phyloP scores from a whole-genome alignment of 1,140 invertebrate genomes.

The Ceratosolen solmsi region DNA sequence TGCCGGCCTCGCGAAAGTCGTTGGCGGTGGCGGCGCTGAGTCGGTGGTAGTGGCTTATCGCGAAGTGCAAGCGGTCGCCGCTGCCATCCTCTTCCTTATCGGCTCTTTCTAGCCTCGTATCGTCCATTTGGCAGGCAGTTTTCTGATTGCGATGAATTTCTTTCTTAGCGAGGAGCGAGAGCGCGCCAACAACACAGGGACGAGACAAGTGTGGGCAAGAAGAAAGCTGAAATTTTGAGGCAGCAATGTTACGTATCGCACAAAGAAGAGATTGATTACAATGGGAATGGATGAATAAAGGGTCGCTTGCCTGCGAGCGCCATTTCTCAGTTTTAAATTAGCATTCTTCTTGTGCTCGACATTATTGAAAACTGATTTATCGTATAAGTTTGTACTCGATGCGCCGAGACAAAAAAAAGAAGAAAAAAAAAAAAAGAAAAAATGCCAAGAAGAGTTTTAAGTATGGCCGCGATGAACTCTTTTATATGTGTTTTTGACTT shows the following conservation, averaged over 20 bases:
- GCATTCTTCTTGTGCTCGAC: background rate
- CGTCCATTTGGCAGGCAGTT: conserved; percentile 55
- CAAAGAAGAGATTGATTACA: conserved; percentile 35
- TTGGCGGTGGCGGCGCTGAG: background rate
- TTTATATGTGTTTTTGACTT: too few relatives aligned
- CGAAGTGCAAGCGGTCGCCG: conserved; percentile 67
- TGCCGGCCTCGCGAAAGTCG: background rate
- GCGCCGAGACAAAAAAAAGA: too few relatives aligned
- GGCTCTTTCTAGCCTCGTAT: background rate
- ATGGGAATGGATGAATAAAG: background rate
- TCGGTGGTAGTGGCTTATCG: conserved; percentile 63
- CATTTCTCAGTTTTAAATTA: background rate
- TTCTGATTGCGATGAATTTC: conserved; percentile 61
- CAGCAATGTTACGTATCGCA: background rate
- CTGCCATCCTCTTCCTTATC: conserved; percentile 59
- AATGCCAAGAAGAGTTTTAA: too few relatives aligned
- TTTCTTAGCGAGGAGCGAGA: conserved; percentile 48
- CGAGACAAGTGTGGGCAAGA: background rate
- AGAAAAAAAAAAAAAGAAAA: too few relatives aligned
- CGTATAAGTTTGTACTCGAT: background rate
- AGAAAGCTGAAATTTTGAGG: background rate
- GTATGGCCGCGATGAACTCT: too few relatives aligned
- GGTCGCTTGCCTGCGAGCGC: background rate
- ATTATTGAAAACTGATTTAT: conserved; percentile 4
- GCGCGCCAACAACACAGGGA: background rate